These are phyloP conservation scores for Lymantria dispar DNA, from an alignment of 2,888 invertebrate species.

Conservation along the genomic window DNA sequence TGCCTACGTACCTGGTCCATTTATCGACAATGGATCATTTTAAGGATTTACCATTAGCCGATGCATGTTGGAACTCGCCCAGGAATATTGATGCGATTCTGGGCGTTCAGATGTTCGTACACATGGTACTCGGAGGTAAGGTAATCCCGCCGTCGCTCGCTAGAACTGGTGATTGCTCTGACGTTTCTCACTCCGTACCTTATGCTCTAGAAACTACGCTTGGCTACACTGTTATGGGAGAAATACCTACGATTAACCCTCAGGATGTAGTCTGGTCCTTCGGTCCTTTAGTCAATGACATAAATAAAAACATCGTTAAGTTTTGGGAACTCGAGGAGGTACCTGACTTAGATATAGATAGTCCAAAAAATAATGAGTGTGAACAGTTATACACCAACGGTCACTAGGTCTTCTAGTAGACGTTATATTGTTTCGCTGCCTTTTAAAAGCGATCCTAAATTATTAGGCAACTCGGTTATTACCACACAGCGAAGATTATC, in stretches of 20 bases:
- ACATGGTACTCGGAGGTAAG: background rate
- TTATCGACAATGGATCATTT: background rate
- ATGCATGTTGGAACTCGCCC: slow-evolving; percentile 1
- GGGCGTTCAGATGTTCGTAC: background rate
- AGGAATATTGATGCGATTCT: slow-evolving; percentile 1
- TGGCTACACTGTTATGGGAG: background rate
- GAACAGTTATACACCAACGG: background rate
- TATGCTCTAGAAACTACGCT: background rate
- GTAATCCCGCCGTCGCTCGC: background rate
- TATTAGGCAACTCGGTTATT: background rate
- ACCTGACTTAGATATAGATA: background rate
- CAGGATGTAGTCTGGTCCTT: background rate
- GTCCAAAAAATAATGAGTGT: slow-evolving; percentile 1
- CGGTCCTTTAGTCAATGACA: background rate
- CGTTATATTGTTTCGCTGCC: slow-evolving; percentile 1
- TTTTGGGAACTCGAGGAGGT: background rate
- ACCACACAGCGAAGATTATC: background rate
- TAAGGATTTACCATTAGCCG: background rate
- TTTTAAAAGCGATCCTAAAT: background rate
- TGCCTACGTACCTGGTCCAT: background rate
- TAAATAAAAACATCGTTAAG: background rate
- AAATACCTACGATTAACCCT: background rate
- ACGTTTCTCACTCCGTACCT: background rate
- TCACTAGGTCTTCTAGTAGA: background rate
- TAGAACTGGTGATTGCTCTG: background rate